These are phyloP conservation scores for Diorhabda carinulata DNA, from an alignment of 1,140 invertebrate species.

Conservation along the genomic window DNA sequence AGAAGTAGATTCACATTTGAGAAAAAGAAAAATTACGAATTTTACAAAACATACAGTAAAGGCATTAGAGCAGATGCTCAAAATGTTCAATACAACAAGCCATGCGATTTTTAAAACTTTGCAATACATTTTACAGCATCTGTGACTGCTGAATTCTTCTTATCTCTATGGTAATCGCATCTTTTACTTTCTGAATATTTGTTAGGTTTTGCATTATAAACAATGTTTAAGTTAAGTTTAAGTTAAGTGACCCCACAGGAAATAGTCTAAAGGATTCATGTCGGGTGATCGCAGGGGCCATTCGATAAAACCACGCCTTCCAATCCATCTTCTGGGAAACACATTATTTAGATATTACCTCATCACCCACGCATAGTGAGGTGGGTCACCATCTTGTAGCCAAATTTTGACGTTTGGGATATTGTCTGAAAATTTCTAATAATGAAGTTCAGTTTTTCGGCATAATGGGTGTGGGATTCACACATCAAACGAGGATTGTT, in stretches of 20 bases:
- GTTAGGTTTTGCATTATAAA: background rate
- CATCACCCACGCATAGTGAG: background rate
- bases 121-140: background rate
- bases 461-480: no score
- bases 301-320: background rate
- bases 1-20: no score
- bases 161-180: background rate
- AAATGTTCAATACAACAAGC: no score
- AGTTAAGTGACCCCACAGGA: background rate
- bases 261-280: background rate
- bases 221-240: no score
- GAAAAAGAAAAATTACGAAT: no score
- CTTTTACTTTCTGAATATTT: background rate
- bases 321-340: background rate
- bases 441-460: no score
- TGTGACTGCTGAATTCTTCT: background rate
- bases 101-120: no score
- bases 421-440: conserved; percentile 1
- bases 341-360: background rate
- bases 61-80: no score
- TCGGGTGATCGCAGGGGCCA: background rate
- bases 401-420: background rate
- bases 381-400: background rate
- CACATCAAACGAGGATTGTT: no score
- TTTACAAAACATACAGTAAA: no score